Percentiles rank a stretch among this genome's conserved stretches.
These are phyloP conservation scores for Casuarius casuarius DNA, from an alignment of 2,113 vertebrate species.

Conservation along the genomic window DNA sequence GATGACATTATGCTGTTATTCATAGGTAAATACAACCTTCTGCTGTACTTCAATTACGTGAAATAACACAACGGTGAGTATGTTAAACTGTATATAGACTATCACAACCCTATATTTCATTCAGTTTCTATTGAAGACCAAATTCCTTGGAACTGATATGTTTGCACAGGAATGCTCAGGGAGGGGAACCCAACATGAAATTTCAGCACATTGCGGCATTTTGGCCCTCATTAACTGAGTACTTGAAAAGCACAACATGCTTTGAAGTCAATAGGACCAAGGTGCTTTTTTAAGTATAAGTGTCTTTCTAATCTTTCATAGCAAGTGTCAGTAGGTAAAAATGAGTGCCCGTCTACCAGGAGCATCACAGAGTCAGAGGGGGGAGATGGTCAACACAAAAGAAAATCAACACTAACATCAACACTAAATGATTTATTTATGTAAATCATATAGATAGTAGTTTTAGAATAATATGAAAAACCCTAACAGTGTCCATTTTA, in stretches of 20 bases:
- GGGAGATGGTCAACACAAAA: background rate
- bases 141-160: background rate
- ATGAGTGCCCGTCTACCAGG: background rate
- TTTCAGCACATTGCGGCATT: background rate
- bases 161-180: background rate
- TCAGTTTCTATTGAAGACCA: background rate
- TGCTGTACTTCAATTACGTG: background rate
- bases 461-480: background rate
- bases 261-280: background rate
- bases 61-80: background rate
- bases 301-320: background rate
- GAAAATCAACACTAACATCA: background rate
- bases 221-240: no score
- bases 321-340: background rate
- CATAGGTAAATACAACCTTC: background rate
- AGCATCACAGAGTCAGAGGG: background rate
- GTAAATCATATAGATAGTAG: background rate
- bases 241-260: background rate
- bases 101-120: background rate
- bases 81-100: background rate
- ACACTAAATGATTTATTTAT: background rate
- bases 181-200: background rate
- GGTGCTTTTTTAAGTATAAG: background rate
- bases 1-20: background rate
- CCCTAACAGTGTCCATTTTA: accelerated